Evolutionary conservation across 2,888 invertebrate genomes (phyloP).

Genomic region (Catonia carolina): DNA sequence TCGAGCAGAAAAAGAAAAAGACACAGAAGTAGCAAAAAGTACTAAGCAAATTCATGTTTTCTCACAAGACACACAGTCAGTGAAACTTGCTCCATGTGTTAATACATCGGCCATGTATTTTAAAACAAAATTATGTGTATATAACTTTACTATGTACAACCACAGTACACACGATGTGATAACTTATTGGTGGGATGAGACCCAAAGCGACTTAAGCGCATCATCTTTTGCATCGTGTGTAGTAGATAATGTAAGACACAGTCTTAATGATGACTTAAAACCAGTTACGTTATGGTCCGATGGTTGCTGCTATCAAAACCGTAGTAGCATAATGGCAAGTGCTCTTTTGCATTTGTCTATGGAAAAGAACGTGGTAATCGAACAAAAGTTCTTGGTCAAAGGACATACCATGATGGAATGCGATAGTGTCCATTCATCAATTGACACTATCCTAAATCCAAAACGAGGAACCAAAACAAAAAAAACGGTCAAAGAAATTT

Average conservation of each 20-base stretch:
- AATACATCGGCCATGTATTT: slow-evolving; percentile 15
- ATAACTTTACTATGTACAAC: slow-evolving; percentile 18
- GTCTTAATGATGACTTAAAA: slow-evolving; percentile 6
- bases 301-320: slow-evolving; percentile 15
- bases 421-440: slow-evolving; percentile 15
- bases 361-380: slow-evolving; percentile 13
- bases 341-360: slow-evolving; percentile 10
- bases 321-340: slow-evolving; percentile 11
- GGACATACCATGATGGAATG: slow-evolving; percentile 19
- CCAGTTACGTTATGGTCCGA: slow-evolving; percentile 14
- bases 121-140: slow-evolving; percentile 15
- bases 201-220: slow-evolving; percentile 18
- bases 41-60: slow-evolving; percentile 6
- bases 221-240: slow-evolving; percentile 16
- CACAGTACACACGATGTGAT: slow-evolving; percentile 6
- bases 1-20: slow-evolving; percentile 6
- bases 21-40: slow-evolving; percentile 3
- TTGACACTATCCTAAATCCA: slow-evolving; percentile 13
- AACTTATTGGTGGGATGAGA: slow-evolving; percentile 20
- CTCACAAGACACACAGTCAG: slow-evolving; percentile 7
- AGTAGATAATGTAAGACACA: slow-evolving; percentile 11
- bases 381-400: slow-evolving; percentile 13
- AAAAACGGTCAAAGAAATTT: slow-evolving; percentile 9
- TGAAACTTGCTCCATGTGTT: slow-evolving; percentile 7
- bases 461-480: slow-evolving; percentile 13